Conservation (phyloP, 2,888 invertebrate genomes). For the Miltochrista miniata region DNA sequence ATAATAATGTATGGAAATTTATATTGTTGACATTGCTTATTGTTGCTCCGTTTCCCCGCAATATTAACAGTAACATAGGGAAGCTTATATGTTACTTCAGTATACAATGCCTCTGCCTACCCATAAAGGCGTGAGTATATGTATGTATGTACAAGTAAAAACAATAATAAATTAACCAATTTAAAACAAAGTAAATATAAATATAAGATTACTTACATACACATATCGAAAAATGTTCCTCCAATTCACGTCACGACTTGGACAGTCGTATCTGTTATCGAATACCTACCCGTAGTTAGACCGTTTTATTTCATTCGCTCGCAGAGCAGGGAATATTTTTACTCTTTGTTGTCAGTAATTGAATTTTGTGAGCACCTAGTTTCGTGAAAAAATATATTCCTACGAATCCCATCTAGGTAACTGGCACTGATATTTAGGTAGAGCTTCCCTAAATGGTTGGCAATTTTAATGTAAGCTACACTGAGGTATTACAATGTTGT, state of each 20-base stretch:
- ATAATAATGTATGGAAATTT: no score
- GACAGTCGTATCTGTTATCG: conserved; percentile 47
- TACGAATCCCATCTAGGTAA: conserved; percentile 21
- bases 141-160: no score
- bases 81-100: no score
- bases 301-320: conserved; percentile 57
- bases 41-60: no score
- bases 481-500: no score
- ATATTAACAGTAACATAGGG: no score
- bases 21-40: no score
- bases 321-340: conserved; percentile 53
- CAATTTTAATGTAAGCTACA: no score
- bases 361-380: conserved; percentile 58
- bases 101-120: no score
- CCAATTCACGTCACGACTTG: conserved; percentile 49
- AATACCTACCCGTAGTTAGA: conserved; percentile 53
- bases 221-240: conserved; percentile 41
- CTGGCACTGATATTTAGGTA: conserved; percentile 25
- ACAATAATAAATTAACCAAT: no score
- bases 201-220: conserved; percentile 34
- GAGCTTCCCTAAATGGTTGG: conserved; percentile 6
- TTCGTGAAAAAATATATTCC: conserved; percentile 39
- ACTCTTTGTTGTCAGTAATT: conserved; percentile 64
- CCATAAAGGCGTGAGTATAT: no score
- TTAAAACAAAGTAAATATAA: no score